phyloP scores from a whole-genome alignment of 2,888 invertebrate genomes.

The Leucophenga maculata region DNA sequence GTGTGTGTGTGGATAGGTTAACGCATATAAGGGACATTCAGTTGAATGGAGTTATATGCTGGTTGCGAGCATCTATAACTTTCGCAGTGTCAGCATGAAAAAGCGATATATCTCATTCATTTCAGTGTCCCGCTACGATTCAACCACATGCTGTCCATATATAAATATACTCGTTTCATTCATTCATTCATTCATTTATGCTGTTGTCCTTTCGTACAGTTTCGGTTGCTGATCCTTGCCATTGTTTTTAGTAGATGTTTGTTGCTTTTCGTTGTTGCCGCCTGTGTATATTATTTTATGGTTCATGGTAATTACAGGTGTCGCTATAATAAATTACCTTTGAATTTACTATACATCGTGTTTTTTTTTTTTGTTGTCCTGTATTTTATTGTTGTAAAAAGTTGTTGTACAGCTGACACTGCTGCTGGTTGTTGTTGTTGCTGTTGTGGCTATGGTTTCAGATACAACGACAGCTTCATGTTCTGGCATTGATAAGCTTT shows the following conservation, averaged over 20 bases:
- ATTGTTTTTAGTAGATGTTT: neutral
- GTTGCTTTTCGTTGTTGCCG: neutral
- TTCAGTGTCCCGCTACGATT: neutral
- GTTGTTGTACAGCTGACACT: slow-evolving; percentile 2
- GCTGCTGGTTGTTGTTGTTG: neutral
- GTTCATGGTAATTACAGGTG: slow-evolving; percentile 66
- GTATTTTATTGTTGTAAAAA: slow-evolving; percentile 26
- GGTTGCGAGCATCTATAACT: neutral
- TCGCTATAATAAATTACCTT: slow-evolving; percentile 66
- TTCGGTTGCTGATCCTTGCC: too few relatives aligned
- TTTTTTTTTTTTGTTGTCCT: slow-evolving; percentile 41
- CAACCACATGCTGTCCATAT: neutral
- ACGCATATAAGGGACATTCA: too few relatives aligned
- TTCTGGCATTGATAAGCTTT: slow-evolving; percentile 65
- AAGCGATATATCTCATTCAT: neutral
- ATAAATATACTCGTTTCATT: neutral
- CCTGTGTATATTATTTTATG: slow-evolving; percentile 59
- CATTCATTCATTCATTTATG: neutral
- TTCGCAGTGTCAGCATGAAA: slow-evolving; percentile 17
- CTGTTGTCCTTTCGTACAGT: neutral
- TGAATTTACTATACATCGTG: slow-evolving; percentile 59
- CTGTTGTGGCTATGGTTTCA: slow-evolving; percentile 17
- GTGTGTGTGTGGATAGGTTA: too few relatives aligned
- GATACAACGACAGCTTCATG: slow-evolving; percentile 41
- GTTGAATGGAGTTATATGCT: too few relatives aligned